Conservation (phyloP, 2,797 vertebrate genomes). For the Phataginus tetradactyla region DNA sequence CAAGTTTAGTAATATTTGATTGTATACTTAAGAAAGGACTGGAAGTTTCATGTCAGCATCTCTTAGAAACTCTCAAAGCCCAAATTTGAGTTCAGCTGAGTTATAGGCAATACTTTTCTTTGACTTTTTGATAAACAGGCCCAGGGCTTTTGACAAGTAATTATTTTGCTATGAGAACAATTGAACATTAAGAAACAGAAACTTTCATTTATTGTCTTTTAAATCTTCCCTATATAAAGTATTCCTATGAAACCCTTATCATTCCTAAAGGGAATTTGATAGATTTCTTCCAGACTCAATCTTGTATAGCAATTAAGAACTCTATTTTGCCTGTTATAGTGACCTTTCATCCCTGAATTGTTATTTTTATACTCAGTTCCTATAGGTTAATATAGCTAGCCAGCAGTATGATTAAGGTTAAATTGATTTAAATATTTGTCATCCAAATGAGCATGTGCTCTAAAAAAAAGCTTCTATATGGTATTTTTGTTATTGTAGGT, state of each 20-base stretch:
- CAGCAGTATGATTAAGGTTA: background rate
- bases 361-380: constrained; percentile 47
- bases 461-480: background rate
- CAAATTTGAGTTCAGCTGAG: constrained; percentile 43
- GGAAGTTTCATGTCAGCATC: background rate
- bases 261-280: constrained; percentile 34
- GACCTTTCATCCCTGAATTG: constrained; percentile 15
- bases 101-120: background rate
- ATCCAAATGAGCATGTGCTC: constrained; percentile 24
- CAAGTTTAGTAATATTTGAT: constrained; percentile 13
- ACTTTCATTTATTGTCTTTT: constrained; percentile 43
- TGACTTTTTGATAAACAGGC: constrained; percentile 33
- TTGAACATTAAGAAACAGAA: constrained; percentile 27
- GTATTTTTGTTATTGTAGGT: background rate
- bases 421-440: constrained; percentile 45
- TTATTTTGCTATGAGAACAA: constrained; percentile 26
- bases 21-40: background rate
- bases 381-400: constrained; percentile 4
- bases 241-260: background rate
- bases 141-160: background rate
- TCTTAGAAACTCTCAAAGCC: background rate
- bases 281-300: background rate
- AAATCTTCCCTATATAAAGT: background rate
- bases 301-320: background rate
- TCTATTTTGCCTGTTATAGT: constrained; percentile 12